These are phyloP conservation scores for Vannuccia rotundouncinata DNA, from an alignment of 2,888 invertebrate genomes.

Conservation along the genomic window DNA sequence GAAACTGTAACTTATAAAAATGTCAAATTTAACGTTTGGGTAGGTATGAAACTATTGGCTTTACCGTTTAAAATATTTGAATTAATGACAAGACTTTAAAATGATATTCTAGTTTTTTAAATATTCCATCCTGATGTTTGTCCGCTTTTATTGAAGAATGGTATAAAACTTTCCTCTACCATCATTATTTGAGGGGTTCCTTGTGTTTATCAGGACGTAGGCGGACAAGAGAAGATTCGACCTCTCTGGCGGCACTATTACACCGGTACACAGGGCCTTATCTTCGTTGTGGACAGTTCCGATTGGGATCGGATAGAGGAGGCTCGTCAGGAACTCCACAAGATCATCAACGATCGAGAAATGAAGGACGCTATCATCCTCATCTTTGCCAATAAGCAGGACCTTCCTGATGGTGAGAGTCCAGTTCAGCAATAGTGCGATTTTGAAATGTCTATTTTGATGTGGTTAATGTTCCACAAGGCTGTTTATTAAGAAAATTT, in stretches of 20 bases:
- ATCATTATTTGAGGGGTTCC: no score
- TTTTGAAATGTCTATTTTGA: no score
- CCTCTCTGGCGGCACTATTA: slow-evolving; percentile 99
- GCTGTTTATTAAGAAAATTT: no score
- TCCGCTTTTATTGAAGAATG: no score
- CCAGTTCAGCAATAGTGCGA: no score
- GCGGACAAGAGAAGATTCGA: slow-evolving; percentile 98
- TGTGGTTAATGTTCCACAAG: no score
- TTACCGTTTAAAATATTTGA: no score
- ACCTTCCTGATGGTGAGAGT: slow-evolving; percentile 95
- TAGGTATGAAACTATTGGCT: slow-evolving; percentile 57
- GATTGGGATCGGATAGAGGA: slow-evolving; percentile 98
- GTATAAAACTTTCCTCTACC: no score
- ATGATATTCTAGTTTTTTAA: no score
- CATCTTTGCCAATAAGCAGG: slow-evolving; percentile 99
- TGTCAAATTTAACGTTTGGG: slow-evolving; percentile 97
- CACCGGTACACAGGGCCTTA: slow-evolving; percentile 83
- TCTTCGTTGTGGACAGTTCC: slow-evolving; percentile 98
- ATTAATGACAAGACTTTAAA: no score
- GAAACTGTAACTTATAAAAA: slow-evolving; percentile 98
- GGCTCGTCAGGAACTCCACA: slow-evolving; percentile 91
- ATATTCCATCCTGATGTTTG: no score
- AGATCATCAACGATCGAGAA: slow-evolving; percentile 97
- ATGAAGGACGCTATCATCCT: slow-evolving; percentile 98
- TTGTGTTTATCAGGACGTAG: no score